phyloP scores from a whole-genome alignment of 2,888 invertebrate genomes.

The Harpalus rubripes region DNA sequence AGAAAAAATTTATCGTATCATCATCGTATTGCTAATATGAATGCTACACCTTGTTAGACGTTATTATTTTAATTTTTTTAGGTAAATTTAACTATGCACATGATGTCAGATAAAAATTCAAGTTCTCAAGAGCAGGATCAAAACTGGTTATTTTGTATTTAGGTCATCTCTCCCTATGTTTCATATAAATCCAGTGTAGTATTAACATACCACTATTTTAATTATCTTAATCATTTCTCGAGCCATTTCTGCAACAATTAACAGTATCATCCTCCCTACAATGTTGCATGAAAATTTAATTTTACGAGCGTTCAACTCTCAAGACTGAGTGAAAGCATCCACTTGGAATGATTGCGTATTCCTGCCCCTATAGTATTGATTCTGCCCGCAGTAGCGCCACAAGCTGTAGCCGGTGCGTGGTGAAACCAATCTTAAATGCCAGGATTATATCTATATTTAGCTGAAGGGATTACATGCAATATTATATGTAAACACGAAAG shows the following conservation, averaged over 20 bases:
- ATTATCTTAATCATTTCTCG: too few species aligned
- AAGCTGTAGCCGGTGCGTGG: not conserved
- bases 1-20: too few species aligned
- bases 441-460: conserved; percentile 26
- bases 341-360: conserved; percentile 8
- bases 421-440: not conserved
- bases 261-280: not conserved
- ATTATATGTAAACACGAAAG: not conserved
- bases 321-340: not conserved
- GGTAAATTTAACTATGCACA: too few species aligned
- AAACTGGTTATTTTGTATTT: too few species aligned
- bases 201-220: too few species aligned
- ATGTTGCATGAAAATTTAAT: not conserved
- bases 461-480: not conserved
- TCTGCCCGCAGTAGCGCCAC: conserved; percentile 13
- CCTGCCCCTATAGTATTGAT: conserved; percentile 30
- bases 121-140: too few species aligned
- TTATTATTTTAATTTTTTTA: too few species aligned
- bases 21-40: too few species aligned
- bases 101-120: too few species aligned
- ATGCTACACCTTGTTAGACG: too few species aligned
- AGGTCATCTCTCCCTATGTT: too few species aligned
- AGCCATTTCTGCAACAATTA: not conserved
- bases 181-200: too few species aligned
- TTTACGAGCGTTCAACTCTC: not conserved